These are phyloP conservation scores for Bufotes viridis DNA, from an alignment of 2,797 vertebrate genomes.

Conservation along the genomic window DNA sequence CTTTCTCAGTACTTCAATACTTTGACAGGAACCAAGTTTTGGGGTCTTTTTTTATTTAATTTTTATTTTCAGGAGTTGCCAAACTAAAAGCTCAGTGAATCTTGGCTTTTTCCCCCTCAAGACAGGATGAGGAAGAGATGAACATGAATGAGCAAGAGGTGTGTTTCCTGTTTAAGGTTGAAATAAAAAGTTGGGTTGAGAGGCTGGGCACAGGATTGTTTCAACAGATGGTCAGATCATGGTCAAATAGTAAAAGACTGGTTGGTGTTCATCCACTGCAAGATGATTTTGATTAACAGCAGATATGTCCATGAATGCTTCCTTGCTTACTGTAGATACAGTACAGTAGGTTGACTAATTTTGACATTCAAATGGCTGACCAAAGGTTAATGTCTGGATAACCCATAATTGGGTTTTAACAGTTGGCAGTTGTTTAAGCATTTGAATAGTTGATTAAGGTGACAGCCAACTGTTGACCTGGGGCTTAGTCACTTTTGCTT, in stretches of 20 bases:
- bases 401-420: conserved; percentile 31
- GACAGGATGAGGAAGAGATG: conserved; percentile 26
- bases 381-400: conserved; percentile 38
- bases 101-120: conserved; percentile 33
- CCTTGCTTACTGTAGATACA: conserved; percentile 38
- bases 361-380: conserved; percentile 57
- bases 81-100: conserved; percentile 29
- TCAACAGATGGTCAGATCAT: conserved; percentile 38
- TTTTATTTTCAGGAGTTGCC: conserved; percentile 19
- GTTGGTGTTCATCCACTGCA: conserved; percentile 30
- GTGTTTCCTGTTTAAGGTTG: conserved; percentile 36
- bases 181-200: conserved; percentile 17
- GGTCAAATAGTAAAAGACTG: conserved; percentile 44
- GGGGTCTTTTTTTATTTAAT: conserved; percentile 5
- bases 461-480: conserved; percentile 45
- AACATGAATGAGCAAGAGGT: conserved; percentile 19
- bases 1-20: conserved; percentile 33
- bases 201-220: conserved; percentile 15
- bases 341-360: conserved; percentile 45
- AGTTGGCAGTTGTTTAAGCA: conserved; percentile 55
- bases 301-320: conserved; percentile 43
- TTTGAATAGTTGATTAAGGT: conserved; percentile 40
- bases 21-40: conserved; percentile 31
- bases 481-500: conserved; percentile 52
- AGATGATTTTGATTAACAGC: conserved; percentile 21